These are phyloP conservation scores for Todus mexicanus DNA, from an alignment of 2,797 vertebrate genomes.

Conservation along the genomic window DNA sequence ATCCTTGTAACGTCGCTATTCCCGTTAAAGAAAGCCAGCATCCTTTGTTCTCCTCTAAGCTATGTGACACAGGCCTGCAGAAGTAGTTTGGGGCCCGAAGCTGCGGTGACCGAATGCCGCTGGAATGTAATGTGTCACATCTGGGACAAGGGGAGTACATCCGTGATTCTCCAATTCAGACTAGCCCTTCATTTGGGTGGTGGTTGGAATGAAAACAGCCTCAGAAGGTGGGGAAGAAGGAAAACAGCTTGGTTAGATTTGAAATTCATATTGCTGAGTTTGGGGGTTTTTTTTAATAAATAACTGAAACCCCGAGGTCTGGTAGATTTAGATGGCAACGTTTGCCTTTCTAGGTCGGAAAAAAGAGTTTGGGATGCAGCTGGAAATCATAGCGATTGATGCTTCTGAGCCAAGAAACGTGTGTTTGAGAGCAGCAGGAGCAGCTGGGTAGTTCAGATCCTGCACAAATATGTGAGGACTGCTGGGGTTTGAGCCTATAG, in stretches of 20 bases:
- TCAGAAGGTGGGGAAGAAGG: background rate
- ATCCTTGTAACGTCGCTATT: background rate
- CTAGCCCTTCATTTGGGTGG: background rate
- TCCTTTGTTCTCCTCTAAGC: slow-evolving; percentile 30
- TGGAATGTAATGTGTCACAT: slow-evolving; percentile 62
- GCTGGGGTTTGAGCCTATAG: background rate
- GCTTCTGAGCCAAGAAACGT: background rate
- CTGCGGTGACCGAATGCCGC: background rate
- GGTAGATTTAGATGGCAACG: background rate
- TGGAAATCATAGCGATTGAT: background rate
- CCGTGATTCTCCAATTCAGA: background rate
- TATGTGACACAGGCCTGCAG: background rate
- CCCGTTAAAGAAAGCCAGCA: background rate
- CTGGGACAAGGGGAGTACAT: background rate
- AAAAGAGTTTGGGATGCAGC: background rate
- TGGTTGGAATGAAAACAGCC: background rate
- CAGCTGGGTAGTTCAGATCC: background rate
- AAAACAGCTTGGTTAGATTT: background rate
- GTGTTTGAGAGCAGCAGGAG: background rate
- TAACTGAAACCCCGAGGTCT: background rate
- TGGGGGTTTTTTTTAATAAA: too few species aligned
- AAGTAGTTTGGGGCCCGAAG: background rate
- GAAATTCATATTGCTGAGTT: background rate
- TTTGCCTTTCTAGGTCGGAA: background rate
- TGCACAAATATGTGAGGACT: background rate